Conservation (phyloP, 2,888 invertebrate genomes). For the Clostera curtula region DNA sequence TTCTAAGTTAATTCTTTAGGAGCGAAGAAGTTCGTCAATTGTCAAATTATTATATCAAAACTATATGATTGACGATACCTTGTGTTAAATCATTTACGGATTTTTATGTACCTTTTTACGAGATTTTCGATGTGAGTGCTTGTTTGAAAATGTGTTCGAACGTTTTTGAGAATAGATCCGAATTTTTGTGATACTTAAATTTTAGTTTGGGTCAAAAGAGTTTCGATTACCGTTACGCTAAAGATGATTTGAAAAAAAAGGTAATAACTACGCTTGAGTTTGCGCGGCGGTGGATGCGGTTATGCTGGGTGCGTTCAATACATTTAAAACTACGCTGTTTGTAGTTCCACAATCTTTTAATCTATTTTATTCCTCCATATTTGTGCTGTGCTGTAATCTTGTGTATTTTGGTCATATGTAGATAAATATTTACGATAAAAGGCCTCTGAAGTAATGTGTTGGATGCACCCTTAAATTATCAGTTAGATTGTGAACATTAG, state of each 20-base stretch:
- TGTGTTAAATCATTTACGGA: too few relatives aligned
- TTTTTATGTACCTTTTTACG: too few relatives aligned
- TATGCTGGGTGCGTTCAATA: conserved; percentile 36
- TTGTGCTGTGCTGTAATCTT: conserved; percentile 4
- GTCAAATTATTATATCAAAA: too few relatives aligned
- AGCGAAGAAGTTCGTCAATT: too few relatives aligned
- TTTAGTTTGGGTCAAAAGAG: conserved; percentile 36
- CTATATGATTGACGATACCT: too few relatives aligned
- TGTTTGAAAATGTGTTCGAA: too few relatives aligned
- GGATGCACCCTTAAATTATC: conserved; percentile 51
- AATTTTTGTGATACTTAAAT: too few relatives aligned
- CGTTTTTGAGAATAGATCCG: too few relatives aligned
- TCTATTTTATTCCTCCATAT: conserved; percentile 5
- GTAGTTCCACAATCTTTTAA: conserved; percentile 3
- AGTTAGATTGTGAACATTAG: conserved; percentile 60
- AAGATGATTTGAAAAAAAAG: conserved; percentile 14
- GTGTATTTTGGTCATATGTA: conserved; percentile 6
- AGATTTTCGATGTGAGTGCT: too few relatives aligned
- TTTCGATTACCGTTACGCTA: too few relatives aligned
- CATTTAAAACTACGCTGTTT: conserved; percentile 12
- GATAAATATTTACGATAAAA: conserved; percentile 1
- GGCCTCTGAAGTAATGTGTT: conserved; percentile 21
- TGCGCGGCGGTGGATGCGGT: conserved; percentile 35
- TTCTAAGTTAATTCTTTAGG: too few relatives aligned
- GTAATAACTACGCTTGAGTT: conserved; percentile 20